A percentile compares a stretch with the other conserved stretches of the same genome.
These are phyloP conservation scores for Crambe crambe DNA, from an alignment of 37 sponge, comb jelly and placozoan genomes.

Conservation along the genomic window DNA sequence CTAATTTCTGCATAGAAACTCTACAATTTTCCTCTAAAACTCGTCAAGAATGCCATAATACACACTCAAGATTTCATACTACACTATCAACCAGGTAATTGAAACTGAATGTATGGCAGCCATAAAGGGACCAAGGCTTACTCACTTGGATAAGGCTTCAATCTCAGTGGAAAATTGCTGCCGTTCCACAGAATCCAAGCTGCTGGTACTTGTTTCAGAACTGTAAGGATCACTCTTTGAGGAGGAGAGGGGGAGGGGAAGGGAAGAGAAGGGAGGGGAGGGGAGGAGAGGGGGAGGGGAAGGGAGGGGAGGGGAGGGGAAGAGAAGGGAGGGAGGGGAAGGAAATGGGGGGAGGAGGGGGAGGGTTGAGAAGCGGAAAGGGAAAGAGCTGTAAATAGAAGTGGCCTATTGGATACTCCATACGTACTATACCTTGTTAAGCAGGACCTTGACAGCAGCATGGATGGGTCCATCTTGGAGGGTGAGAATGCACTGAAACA, in stretches of 20 bases:
- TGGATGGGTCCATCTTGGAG: conserved; percentile 7
- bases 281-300: too few species aligned
- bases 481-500: conserved; percentile 61
- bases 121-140: background rate
- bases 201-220: background rate
- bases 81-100: too few species aligned
- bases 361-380: background rate
- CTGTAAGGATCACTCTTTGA: background rate
- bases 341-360: too few species aligned
- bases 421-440: conserved; percentile 30
- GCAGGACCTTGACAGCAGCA: conserved; percentile 84
- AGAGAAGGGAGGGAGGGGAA: background rate
- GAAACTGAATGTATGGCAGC: too few species aligned
- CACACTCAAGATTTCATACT: too few species aligned
- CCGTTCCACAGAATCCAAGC: conserved; percentile 8
- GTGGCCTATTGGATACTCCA: background rate
- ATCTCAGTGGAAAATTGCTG: conserved; percentile 42
- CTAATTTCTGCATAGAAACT: background rate
- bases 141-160: conserved; percentile 45
- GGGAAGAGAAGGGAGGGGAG: background rate
- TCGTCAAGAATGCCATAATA: background rate
- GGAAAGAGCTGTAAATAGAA: background rate
- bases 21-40: background rate
- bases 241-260: background rate
- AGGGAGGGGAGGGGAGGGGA: background rate